phyloP scores from a whole-genome alignment of 2,797 vertebrate species.

The Synanceia verrucosa region DNA sequence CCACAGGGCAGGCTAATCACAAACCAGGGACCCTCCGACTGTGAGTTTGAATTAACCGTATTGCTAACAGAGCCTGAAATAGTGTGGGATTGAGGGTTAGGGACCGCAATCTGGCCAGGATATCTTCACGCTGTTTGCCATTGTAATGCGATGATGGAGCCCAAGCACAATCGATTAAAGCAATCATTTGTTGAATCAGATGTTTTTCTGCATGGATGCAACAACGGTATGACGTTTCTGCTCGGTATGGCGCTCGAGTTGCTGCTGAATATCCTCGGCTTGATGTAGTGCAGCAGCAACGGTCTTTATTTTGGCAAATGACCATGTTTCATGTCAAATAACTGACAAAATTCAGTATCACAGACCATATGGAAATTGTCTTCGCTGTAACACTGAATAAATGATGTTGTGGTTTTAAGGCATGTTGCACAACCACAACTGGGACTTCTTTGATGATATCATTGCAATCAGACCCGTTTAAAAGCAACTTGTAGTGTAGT shows the following conservation, averaged over 20 bases:
- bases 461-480: conserved; percentile 23
- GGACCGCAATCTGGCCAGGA: conserved; percentile 17
- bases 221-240: conserved; percentile 1
- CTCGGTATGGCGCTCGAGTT: not conserved
- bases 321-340: conserved; percentile 55
- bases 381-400: conserved; percentile 33
- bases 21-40: conserved; percentile 38
- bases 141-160: conserved; percentile 38
- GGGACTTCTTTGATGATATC: conserved; percentile 48
- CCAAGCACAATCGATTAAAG: conserved; percentile 48
- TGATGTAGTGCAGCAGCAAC: conserved; percentile 19
- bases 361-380: conserved; percentile 51
- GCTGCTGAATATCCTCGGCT: conserved; percentile 1
- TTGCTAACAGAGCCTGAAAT: conserved; percentile 46
- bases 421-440: conserved; percentile 52
- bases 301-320: conserved; percentile 57
- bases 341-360: conserved; percentile 41
- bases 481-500: conserved; percentile 11
- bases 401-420: conserved; percentile 51
- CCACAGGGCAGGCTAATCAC: conserved; percentile 32
- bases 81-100: conserved; percentile 25
- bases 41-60: conserved; percentile 39
- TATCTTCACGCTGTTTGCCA: conserved; percentile 37
- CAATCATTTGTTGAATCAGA: conserved; percentile 62
- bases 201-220: conserved; percentile 52